Conservation (phyloP, 2,113 vertebrate genomes). For the Speoplatyrhinus poulsoni region DNA sequence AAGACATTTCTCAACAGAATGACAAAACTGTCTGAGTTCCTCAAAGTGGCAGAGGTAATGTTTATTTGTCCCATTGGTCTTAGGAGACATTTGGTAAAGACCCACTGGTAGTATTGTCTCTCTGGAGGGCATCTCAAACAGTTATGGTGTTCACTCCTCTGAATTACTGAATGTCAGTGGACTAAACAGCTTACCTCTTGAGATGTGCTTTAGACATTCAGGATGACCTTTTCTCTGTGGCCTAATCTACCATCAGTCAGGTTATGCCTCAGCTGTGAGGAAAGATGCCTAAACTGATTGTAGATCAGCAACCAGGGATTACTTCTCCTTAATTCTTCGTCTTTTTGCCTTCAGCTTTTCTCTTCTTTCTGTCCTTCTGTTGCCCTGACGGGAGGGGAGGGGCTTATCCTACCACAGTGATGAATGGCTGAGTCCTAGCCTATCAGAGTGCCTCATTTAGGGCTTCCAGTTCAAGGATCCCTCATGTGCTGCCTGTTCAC, state of each 20-base stretch:
- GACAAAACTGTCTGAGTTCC: slow-evolving; percentile 95
- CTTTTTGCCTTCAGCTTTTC: slow-evolving; percentile 54
- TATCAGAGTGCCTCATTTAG: slow-evolving; percentile 58
- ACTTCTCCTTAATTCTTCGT: slow-evolving; percentile 38
- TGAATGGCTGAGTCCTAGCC: slow-evolving; percentile 51
- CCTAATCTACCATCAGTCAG: neutral
- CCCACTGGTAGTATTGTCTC: slow-evolving; percentile 28
- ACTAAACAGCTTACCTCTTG: neutral
- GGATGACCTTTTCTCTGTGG: neutral
- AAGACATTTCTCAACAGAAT: slow-evolving; percentile 96
- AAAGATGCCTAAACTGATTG: neutral
- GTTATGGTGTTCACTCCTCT: neutral
- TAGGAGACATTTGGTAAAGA: slow-evolving; percentile 18
- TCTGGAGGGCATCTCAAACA: slow-evolving; percentile 50
- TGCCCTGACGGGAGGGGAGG: slow-evolving; percentile 51
- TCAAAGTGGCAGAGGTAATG: slow-evolving; percentile 96
- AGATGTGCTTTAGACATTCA: neutral
- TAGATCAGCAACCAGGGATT: neutral
- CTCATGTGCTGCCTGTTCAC: slow-evolving; percentile 76
- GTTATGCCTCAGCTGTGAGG: neutral
- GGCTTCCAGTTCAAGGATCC: slow-evolving; percentile 67
- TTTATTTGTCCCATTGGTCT: slow-evolving; percentile 33
- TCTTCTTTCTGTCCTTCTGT: slow-evolving; percentile 65
- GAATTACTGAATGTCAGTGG: no score
- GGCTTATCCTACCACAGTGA: slow-evolving; percentile 47